Conservation (phyloP, 2,888 invertebrate species). For the Perizoma affinitatum region DNA sequence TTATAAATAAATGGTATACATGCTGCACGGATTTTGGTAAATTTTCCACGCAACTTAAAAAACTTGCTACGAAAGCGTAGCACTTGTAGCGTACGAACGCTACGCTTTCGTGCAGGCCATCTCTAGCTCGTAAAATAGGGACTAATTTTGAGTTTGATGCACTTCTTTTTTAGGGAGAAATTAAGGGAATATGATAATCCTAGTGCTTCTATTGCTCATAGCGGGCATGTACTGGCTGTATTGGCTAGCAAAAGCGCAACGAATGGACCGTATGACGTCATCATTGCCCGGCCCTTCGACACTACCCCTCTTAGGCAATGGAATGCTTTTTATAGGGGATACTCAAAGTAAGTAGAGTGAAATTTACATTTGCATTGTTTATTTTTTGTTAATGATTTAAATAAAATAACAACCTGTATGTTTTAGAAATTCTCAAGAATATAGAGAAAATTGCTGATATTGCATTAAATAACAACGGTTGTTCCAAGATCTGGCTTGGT, state of each 20-base stretch:
- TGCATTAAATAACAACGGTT: constrained; percentile 54
- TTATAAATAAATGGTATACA: no score
- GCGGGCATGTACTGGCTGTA: constrained; percentile 52
- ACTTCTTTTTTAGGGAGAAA: constrained; percentile 11
- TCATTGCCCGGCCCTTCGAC: constrained; percentile 53
- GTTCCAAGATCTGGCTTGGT: constrained; percentile 70
- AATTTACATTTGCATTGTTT: neutral
- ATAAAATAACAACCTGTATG: constrained; percentile 19
- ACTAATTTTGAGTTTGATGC: no score
- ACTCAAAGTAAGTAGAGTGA: constrained; percentile 63
- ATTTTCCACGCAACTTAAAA: no score
- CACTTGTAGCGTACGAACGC: neutral
- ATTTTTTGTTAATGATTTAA: neutral
- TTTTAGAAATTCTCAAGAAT: constrained; percentile 65
- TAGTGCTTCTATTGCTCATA: constrained; percentile 44
- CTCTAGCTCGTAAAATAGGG: no score
- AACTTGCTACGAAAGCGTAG: no score
- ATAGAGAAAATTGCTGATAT: constrained; percentile 56
- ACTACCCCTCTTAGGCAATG: constrained; percentile 65
- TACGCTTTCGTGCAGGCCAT: neutral
- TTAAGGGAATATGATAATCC: constrained; percentile 53
- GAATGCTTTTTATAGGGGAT: constrained; percentile 64
- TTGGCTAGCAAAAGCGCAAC: constrained; percentile 46
- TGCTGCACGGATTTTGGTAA: no score
- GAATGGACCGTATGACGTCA: constrained; percentile 58